Evolutionary conservation across 1,140 invertebrate species (phyloP).

Genomic region (Caenorhabditis inopinata): DNA sequence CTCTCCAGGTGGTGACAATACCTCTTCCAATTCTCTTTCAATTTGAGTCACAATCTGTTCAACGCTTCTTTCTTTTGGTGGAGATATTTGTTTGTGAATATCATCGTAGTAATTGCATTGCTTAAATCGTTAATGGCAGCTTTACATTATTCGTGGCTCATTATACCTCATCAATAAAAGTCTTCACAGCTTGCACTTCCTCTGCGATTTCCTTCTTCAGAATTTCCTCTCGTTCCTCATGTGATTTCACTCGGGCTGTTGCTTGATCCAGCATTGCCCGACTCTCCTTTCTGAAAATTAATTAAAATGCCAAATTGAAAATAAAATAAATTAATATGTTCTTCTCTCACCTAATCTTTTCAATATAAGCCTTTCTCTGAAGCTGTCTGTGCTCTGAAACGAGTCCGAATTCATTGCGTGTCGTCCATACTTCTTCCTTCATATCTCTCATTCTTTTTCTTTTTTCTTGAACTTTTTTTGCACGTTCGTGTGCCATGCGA

Average conservation of each 20-base stretch:
- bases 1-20: background rate
- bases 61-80: conserved; percentile 10
- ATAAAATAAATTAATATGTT: background rate
- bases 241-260: background rate
- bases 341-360: background rate
- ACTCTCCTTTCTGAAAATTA: background rate
- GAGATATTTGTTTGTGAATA: conserved; percentile 1
- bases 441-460: background rate
- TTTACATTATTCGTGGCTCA: too few species aligned
- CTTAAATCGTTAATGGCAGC: background rate
- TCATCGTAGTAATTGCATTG: conserved; percentile 14
- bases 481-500: conserved; percentile 1
- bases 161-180: background rate
- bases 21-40: background rate
- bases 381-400: background rate
- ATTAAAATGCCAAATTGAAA: background rate
- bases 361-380: conserved; percentile 15
- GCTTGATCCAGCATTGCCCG: background rate
- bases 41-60: background rate
- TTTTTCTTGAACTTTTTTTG: background rate
- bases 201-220: background rate
- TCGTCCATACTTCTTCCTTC: conserved; percentile 7
- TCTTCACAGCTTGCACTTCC: background rate
- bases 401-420: background rate
- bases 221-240: background rate